phyloP scores from a whole-genome alignment of 2,888 invertebrate genomes.

The Andrena dorsata region DNA sequence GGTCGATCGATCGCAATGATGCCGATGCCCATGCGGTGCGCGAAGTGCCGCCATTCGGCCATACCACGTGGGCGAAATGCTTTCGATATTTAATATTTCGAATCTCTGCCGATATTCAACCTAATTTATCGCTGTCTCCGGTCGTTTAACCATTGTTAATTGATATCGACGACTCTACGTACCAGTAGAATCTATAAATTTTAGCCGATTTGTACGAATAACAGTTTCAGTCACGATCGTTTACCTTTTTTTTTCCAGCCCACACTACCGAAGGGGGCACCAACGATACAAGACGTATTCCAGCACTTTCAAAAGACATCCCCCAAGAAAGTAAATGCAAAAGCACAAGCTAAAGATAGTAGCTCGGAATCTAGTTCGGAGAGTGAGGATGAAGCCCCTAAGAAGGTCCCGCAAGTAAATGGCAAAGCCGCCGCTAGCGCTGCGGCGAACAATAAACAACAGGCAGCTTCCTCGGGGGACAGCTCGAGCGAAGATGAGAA shows the following conservation, averaged over 20 bases:
- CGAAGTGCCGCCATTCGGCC: constrained; percentile 62
- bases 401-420: constrained; percentile 75
- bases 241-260: constrained; percentile 85
- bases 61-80: constrained; percentile 73
- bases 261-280: constrained; percentile 88
- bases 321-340: constrained; percentile 85
- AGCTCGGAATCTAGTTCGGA: constrained; percentile 83
- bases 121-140: neutral
- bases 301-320: constrained; percentile 86
- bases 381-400: constrained; percentile 76
- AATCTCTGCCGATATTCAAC: neutral
- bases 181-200: neutral
- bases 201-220: neutral
- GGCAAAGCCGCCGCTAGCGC: constrained; percentile 69
- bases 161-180: neutral
- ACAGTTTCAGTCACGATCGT: neutral
- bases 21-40: constrained; percentile 67
- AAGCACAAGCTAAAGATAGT: constrained; percentile 76
- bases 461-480: constrained; percentile 75
- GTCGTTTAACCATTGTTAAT: neutral
- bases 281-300: constrained; percentile 88
- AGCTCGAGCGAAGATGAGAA: constrained; percentile 78
- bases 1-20: constrained; percentile 7
- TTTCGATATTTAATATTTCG: constrained; percentile 19
- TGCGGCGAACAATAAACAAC: constrained; percentile 58